Conservation (phyloP, 2,797 vertebrate species). For the Catostomus latipinnis region DNA sequence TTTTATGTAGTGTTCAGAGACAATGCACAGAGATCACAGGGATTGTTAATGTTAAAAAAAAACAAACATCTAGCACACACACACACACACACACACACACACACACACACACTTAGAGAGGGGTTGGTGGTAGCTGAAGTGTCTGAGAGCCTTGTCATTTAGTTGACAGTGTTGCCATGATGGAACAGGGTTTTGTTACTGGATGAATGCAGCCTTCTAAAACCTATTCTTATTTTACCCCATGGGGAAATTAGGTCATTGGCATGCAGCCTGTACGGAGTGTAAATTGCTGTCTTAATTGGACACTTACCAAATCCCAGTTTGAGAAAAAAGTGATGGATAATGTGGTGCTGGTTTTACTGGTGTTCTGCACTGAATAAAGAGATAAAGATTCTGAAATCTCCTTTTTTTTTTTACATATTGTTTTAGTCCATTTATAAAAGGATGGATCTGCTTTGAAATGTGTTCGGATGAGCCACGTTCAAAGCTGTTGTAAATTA, state of each 20-base stretch:
- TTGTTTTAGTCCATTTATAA: no score
- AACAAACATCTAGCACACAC: neutral
- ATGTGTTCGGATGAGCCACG: neutral
- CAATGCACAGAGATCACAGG: neutral
- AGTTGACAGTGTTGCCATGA: conserved; percentile 72
- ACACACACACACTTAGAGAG: neutral
- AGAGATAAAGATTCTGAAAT: neutral
- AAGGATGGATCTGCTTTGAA: neutral
- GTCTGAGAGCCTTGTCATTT: conserved; percentile 69
- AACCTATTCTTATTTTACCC: conserved; percentile 57
- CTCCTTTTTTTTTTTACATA: no score
- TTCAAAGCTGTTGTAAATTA: neutral
- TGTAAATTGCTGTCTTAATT: conserved; percentile 80
- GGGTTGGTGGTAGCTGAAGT: conserved; percentile 59
- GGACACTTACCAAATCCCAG: conserved; percentile 74
- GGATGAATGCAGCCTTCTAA: conserved; percentile 69
- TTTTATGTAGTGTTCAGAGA: conserved; percentile 17
- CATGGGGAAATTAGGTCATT: conserved; percentile 78
- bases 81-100: conserved; percentile 12
- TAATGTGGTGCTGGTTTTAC: conserved; percentile 26
- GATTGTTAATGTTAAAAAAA: conserved; percentile 1
- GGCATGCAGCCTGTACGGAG: conserved; percentile 70
- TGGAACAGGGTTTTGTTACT: conserved; percentile 69
- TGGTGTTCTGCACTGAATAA: neutral
- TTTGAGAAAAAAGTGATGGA: conserved; percentile 49